phyloP scores from a whole-genome alignment of 2,797 vertebrate species.

The Sarcoramphus papa region DNA sequence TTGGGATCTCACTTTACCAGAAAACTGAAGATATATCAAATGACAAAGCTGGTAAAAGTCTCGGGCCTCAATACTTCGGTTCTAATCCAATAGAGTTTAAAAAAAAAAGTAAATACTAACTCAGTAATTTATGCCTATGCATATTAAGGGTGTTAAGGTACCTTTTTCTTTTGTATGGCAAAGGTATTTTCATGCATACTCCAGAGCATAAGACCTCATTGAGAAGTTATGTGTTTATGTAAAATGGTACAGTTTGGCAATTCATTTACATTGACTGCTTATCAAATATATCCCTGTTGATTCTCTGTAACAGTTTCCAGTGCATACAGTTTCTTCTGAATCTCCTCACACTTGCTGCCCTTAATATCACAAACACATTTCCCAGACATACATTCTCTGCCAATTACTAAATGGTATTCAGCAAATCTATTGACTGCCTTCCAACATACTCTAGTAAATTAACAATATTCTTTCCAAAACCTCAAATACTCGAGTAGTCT shows the following conservation, averaged over 20 bases:
- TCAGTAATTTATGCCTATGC: background rate
- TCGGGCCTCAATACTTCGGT: background rate
- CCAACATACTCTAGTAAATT: background rate
- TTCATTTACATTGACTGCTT: background rate
- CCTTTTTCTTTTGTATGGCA: background rate
- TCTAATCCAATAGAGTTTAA: background rate
- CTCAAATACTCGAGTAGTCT: background rate
- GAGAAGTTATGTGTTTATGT: background rate
- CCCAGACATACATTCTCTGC: background rate
- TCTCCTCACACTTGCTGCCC: background rate
- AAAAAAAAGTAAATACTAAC: background rate
- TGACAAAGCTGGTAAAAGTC: background rate
- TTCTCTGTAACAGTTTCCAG: background rate
- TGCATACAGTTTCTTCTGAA: background rate
- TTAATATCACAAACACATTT: background rate
- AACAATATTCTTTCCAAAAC: background rate
- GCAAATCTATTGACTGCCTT: background rate
- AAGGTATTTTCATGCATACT: background rate
- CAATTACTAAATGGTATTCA: background rate
- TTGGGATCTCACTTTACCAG: background rate
- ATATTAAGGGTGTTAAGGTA: background rate
- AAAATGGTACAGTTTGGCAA: background rate
- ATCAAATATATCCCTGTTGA: background rate
- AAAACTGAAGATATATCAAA: background rate
- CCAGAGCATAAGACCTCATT: background rate